Base-by-base conservation (phyloP, 2,113 vertebrate genomes). In the Cinclus mexicanus region DNA sequence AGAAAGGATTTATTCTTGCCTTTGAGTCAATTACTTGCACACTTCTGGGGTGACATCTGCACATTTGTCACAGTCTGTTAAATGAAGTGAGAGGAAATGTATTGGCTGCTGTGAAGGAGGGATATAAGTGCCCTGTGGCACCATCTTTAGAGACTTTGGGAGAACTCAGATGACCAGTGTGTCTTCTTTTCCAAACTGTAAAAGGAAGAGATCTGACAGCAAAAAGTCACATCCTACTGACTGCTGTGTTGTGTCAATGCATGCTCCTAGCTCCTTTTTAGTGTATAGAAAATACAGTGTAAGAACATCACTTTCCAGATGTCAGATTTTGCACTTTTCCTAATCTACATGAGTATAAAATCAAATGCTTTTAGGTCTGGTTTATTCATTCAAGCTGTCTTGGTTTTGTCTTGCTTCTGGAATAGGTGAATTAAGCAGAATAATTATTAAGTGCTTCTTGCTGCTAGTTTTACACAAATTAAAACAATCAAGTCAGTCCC, bases 401-500 rank as follows among this genome's bases (percentile, higher is more conserved):
- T 56, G 26, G 28, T 78, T 95, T 83, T 69, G 9, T 77, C 86
- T 83, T 91, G 69, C 64, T 91, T 71, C 42, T 49, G 22, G 21
- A 59, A 63, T n/a, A 50, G 61, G 25, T 74, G 42, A 87, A 37
- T 86, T 87, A 71, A 74, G 44, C 35, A 35, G 87, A 60, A 8
- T 82, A 77, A 65, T 71, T 67, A 29, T 82, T 67, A 60, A 94
- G 68, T n/a, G 13, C 41, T 56, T 20, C 72, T 92, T 95, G 68
- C 87, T 86, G 56, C 83, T 94, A 41, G 39, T 47, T 11, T 94
- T 93, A 77, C 22, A 1, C 61, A 93, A 95, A 94, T 91, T 87
- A 90, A 95, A 96, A 70, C 84, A 81, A 83, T 86, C 92, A 81
- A 37, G 91, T 96, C 49, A 77, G 91, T 89, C 83, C 75, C 95